Percentiles rank a stretch among this genome's conserved stretches.
These are phyloP conservation scores for Dasysyrphus albostriatus DNA, from an alignment of 2,888 invertebrate species.

Conservation along the genomic window DNA sequence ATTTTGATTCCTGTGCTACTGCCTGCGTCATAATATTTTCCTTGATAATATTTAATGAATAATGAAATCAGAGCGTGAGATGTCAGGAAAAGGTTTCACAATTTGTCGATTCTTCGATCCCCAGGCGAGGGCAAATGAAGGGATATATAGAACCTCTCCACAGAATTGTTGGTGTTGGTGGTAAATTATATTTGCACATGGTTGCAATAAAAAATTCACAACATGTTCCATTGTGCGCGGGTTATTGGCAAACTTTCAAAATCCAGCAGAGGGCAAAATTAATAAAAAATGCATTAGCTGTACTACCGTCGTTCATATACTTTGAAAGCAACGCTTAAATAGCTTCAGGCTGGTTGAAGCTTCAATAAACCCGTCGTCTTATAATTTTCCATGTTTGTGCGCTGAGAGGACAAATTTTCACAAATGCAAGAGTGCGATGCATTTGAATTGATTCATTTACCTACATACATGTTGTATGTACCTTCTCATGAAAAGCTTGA, in stretches of 20 bases:
- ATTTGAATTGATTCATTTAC: slow-evolving; percentile 17
- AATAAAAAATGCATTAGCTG: slow-evolving; percentile 70
- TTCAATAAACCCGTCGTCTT: slow-evolving; percentile 40
- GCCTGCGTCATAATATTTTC: slow-evolving; percentile 73
- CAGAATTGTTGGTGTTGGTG: slow-evolving; percentile 66
- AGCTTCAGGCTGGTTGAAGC: slow-evolving; percentile 43
- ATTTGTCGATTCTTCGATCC: slow-evolving; percentile 72
- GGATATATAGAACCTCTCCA: slow-evolving; percentile 59
- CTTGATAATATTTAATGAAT: slow-evolving; percentile 74
- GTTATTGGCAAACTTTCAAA: slow-evolving; percentile 74
- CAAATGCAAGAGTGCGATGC: slow-evolving; percentile 10
- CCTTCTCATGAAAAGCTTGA: not conserved
- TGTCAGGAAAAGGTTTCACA: slow-evolving; percentile 74
- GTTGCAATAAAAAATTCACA: slow-evolving; percentile 72
- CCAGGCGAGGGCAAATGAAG: slow-evolving; percentile 66
- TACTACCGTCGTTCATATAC: slow-evolving; percentile 43
- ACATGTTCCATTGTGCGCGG: slow-evolving; percentile 68
- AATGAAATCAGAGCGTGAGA: slow-evolving; percentile 71
- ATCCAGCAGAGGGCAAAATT: slow-evolving; percentile 59
- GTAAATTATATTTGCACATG: slow-evolving; percentile 74
- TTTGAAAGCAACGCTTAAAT: slow-evolving; percentile 48
- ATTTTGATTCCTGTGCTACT: slow-evolving; percentile 46
- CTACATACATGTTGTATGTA: not conserved
- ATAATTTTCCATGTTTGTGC: slow-evolving; percentile 20
- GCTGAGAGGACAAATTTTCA: slow-evolving; percentile 23